Evolutionary conservation across 37 sponge, comb jelly and placozoan genomes (phyloP), one percentile per base, ranked within the genome.

Genomic region (Haliclona indistincta): DNA sequence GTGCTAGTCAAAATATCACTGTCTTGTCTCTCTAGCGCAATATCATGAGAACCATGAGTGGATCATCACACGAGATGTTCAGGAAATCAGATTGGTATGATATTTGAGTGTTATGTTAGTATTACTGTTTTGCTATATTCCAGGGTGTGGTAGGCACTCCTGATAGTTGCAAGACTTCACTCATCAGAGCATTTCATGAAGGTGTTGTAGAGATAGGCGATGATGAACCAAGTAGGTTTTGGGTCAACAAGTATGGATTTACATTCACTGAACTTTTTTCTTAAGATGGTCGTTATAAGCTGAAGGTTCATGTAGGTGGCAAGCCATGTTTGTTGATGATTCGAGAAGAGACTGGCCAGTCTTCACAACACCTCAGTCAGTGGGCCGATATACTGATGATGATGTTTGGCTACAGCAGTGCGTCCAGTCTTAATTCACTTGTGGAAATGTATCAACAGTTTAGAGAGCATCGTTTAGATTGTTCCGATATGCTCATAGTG

Each of bases 361-460:
- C 91, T 28, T 75, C 92, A 49, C 47, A 43, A 34, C 92, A 95
- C 83, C 47, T 95, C 39, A 47, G 71, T n/a, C 65, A 77, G 38
- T 95, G 96, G 96, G 83, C 85, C 23, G 96, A 95, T 55, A 75
- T 84, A 25, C 38, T 88, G 33, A 39, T 94, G 75, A 60, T 91
- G 35, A 93, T 95, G 55, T 95, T 88, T 93, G 91, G 89, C 65
- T 85, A 85, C 63, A 39, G 71, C 0, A 76, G 78, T 36, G 54
- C 38, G 17, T 70, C 64, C 62, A 85, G 86, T 52, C 56, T 85
- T 20, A 38, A 39, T 3, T 17, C 13, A 44, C 23, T 69, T 4
- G 28, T 42, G 7, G 70, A 69, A n/a, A 26, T 42, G 3, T 43
- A 69, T 30, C 19, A 38, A 3, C 37, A 28, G 7, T 45, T 69